Evolutionary conservation across 2,888 invertebrate genomes (phyloP), one percentile per base, ranked within the genome.

Genomic region (Troides aeacus): DNA sequence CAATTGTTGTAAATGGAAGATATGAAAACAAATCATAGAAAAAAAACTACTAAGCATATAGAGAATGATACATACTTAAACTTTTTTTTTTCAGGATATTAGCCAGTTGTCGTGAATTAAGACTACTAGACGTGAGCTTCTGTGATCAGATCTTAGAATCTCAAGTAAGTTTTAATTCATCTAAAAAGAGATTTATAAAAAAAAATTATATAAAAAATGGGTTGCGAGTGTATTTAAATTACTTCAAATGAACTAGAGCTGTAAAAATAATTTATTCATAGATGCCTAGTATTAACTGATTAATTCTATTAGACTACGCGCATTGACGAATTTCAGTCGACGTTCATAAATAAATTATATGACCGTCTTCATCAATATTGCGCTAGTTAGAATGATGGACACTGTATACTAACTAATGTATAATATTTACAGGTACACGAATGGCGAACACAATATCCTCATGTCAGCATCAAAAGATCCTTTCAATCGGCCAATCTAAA

Each of bases 61-160:
- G 46, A 15, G 46, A 15, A 58, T 1, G 10, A 23, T n/a, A 24
- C 39, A 24, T 3, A 46, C 60, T 7, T 21, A 68, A 59, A 7
- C 21, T 58, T 60, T 57, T 46, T 23, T 56, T 8, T 92, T 90
- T 23, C 88, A 95, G 95, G 71, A 94, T 96, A 72, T 88, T 97
- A 74, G 88, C 93, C 10, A 93, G 94, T 71, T 95, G 97, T 80
- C 93, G 92, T 23, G 94, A 96, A 66, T 88, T 98, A 39, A 93
- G 94, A 75, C 92, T 98, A 74, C 87, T 98, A 72, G 98, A 98
- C 83, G 94, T 98, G 69, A 98, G 97, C 78, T 98, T 97, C 86
- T 98, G 98, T 85, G 96, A 96, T 79, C 95, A 95, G 76, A 95
- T 98, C 66, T 94, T 94, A 76, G 94, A 95, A 78, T 89, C 93